phyloP scores from a whole-genome alignment of 2,888 invertebrate species.

The Oscheius sp. region DNA sequence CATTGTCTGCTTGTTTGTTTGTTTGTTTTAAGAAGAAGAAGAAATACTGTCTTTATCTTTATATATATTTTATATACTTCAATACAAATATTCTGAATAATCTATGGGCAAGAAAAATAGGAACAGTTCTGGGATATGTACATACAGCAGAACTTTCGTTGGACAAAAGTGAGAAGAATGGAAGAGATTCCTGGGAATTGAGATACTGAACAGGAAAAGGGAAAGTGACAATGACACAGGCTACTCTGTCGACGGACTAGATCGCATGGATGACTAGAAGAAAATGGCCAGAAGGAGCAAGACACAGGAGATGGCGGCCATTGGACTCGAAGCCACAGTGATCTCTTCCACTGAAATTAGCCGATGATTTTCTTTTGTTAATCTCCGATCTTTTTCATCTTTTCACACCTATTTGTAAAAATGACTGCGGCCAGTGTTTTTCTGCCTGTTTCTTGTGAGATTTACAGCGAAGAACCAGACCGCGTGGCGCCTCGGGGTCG shows the following conservation, averaged over 20 bases:
- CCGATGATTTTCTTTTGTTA: not conserved
- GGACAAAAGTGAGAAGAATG: conserved; percentile 24
- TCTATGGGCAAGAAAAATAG: conserved; percentile 20
- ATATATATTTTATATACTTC: not conserved
- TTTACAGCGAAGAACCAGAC: conserved; percentile 21
- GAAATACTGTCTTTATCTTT: not conserved
- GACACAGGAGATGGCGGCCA: not conserved
- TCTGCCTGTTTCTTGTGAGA: conserved; percentile 4
- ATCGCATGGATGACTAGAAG: not conserved
- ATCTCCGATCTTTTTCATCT: conserved; percentile 14
- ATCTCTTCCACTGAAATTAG: conserved; percentile 38
- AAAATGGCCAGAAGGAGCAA: conserved; percentile 7
- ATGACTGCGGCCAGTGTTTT: conserved; percentile 9
- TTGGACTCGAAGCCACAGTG: conserved; percentile 11
- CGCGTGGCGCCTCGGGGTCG: not conserved
- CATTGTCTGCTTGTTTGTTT: conserved; percentile 12
- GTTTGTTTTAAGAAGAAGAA: not conserved
- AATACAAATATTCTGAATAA: not conserved
- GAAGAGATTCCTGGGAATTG: conserved; percentile 18
- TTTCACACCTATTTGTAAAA: conserved; percentile 32
- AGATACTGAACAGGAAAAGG: not conserved
- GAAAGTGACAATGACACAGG: conserved; percentile 25
- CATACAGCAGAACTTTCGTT: conserved; percentile 31
- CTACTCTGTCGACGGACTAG: conserved; percentile 15
- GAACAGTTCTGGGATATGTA: conserved; percentile 28